Evolutionary conservation across 1,140 invertebrate species (phyloP).

Genomic region (Brachionus sp.): DNA sequence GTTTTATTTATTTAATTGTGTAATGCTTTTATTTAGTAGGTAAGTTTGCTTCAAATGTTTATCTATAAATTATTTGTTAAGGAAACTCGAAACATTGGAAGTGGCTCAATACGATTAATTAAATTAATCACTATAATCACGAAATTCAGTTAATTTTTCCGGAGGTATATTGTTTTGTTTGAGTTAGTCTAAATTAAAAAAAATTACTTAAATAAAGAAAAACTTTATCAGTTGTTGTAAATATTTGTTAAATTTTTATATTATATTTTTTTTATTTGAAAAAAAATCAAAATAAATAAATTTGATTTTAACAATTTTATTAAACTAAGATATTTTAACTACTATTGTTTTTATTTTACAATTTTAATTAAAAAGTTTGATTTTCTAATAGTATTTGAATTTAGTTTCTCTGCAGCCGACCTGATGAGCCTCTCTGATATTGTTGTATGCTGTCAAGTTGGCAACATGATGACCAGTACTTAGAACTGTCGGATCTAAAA

Average conservation of each 20-base stretch:
- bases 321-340: not conserved
- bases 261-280: too few species aligned
- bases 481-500: slow-evolving; percentile 18
- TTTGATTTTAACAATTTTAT: not conserved
- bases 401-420: slow-evolving; percentile 29
- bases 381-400: not conserved
- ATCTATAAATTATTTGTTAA: not conserved
- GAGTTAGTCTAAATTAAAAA: not conserved
- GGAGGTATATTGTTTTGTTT: not conserved
- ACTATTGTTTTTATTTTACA: not conserved
- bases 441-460: not conserved
- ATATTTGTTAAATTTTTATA: too few species aligned
- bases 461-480: slow-evolving; percentile 28
- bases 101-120: not conserved
- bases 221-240: too few species aligned
- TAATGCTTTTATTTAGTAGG: not conserved
- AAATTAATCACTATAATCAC: slow-evolving; percentile 1
- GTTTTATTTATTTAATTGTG: not conserved
- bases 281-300: too few species aligned
- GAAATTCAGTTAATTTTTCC: not conserved
- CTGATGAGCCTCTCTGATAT: not conserved
- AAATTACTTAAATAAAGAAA: too few species aligned
- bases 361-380: not conserved
- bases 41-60: not conserved
- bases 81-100: not conserved